Evolutionary conservation across 2,113 vertebrate species (phyloP).

Genomic region (Pelusios castaneus): DNA sequence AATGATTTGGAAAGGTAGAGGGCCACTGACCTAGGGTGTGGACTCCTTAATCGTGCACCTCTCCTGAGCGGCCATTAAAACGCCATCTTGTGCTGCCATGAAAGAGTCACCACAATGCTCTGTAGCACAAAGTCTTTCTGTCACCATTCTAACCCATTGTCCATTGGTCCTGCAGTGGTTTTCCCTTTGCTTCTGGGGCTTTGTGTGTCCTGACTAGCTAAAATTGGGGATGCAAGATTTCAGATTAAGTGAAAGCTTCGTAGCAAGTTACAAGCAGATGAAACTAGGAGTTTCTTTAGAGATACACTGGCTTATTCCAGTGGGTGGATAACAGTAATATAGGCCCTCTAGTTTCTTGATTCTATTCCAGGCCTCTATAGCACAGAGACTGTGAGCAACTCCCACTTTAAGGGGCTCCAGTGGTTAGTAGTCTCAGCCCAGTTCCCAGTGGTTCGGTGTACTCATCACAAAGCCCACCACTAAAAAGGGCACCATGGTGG

Average conservation of each 20-base stretch:
- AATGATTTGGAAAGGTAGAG: too few species aligned
- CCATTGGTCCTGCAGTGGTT: neutral
- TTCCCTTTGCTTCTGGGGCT: neutral
- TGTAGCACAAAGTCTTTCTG: neutral
- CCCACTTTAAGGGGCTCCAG: neutral
- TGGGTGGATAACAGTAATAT: neutral
- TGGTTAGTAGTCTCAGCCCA: neutral
- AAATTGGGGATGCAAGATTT: neutral
- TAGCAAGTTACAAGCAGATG: neutral
- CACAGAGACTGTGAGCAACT: neutral
- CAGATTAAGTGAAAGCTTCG: neutral
- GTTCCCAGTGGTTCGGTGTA: neutral
- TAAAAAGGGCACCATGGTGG: neutral
- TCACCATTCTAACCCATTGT: neutral
- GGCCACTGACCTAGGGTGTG: neutral
- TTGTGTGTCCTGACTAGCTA: neutral
- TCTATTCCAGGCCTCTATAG: neutral
- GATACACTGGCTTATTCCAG: neutral
- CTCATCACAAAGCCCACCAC: neutral
- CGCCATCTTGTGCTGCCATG: neutral
- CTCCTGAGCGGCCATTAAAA: neutral
- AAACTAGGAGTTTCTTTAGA: neutral
- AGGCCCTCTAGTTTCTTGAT: neutral
- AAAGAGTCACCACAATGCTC: neutral
- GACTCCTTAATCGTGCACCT: neutral